Percentiles rank a stretch among this genome's conserved stretches.
Conservation (phyloP, 2,113 vertebrate genomes). For the Melanocharis versteri region DNA sequence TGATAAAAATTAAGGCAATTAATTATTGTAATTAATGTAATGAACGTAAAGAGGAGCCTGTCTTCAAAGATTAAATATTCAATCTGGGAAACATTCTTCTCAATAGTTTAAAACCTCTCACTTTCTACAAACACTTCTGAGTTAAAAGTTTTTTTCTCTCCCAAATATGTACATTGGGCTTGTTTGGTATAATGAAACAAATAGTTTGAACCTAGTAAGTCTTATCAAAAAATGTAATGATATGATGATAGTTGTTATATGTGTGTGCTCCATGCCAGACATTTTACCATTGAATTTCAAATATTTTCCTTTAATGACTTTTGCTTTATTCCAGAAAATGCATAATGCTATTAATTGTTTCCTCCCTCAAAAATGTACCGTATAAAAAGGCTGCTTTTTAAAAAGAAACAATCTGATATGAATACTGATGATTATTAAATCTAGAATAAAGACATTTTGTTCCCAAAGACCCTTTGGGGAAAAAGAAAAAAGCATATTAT, state of each 20-base stretch:
- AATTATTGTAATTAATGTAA: background rate
- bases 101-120: background rate
- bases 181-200: background rate
- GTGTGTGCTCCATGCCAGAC: background rate
- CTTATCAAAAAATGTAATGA: background rate
- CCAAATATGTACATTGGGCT: background rate
- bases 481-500: background rate
- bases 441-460: background rate
- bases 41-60: background rate
- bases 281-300: background rate
- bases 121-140: background rate
- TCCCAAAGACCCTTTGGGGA: background rate
- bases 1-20: background rate
- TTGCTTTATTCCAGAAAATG: background rate
- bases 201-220: background rate
- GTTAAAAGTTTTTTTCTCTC: background rate
- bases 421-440: background rate
- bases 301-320: background rate
- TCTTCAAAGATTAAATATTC: background rate
- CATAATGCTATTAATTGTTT: background rate
- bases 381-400: background rate
- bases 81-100: background rate
- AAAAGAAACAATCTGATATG: background rate
- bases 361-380: background rate
- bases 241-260: background rate